Percentiles rank a stretch among this genome's conserved stretches.
Conservation (phyloP, 2,888 invertebrate species). For the Podabrus alpinus region DNA sequence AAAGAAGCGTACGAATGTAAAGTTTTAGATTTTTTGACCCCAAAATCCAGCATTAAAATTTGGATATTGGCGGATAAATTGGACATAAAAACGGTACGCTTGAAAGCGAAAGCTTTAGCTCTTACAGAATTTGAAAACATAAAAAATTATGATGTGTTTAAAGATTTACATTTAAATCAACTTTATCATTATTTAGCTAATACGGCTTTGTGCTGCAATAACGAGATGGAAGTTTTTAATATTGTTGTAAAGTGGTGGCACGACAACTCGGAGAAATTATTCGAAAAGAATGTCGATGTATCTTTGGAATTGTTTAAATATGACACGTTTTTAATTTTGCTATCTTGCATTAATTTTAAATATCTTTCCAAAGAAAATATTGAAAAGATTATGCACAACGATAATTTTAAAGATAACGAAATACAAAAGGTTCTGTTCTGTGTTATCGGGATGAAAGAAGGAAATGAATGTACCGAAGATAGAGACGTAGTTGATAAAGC, state of each 20-base stretch:
- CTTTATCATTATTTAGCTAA: conserved; percentile 51
- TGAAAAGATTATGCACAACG: conserved; percentile 43
- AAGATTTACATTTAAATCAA: conserved; percentile 45
- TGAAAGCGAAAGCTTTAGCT: conserved; percentile 50
- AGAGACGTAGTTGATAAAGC: conserved; percentile 26
- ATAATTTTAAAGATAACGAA: conserved; percentile 39
- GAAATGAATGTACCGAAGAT: conserved; percentile 21
- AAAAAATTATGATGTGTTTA: conserved; percentile 42
- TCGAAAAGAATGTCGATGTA: neutral
- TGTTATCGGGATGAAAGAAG: conserved; percentile 34
- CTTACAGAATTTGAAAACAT: conserved; percentile 46
- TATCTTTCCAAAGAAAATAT: conserved; percentile 39
- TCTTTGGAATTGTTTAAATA: conserved; percentile 4
- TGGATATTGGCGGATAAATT: conserved; percentile 48
- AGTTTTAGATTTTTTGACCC: conserved; percentile 38
- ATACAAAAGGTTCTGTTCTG: conserved; percentile 42
- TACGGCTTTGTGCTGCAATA: conserved; percentile 41
- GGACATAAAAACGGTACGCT: conserved; percentile 43
- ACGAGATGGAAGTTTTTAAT: conserved; percentile 51
- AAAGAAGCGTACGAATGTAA: conserved; percentile 42
- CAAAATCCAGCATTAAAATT: conserved; percentile 47
- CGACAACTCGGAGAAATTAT: conserved; percentile 38
- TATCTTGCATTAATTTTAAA: conserved; percentile 48
- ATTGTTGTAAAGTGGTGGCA: conserved; percentile 52
- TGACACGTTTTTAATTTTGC: conserved; percentile 40